Evolutionary conservation across 1,140 invertebrate species (phyloP).

Genomic region (Paracyclopina nana): DNA sequence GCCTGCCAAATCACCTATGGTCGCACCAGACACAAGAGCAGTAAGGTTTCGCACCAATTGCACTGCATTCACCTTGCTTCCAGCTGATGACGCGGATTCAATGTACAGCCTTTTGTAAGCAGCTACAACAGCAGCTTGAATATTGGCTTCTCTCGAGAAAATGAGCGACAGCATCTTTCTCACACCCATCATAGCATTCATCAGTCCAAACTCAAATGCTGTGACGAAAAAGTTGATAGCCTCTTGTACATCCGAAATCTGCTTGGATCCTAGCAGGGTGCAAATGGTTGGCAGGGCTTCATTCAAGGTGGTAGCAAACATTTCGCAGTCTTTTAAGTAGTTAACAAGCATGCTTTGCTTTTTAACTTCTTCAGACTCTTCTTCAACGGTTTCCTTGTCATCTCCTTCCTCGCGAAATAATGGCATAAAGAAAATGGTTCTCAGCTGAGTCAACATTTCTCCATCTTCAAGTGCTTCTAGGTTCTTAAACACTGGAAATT

Average conservation of each 20-base stretch:
- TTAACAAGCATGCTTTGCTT: constrained; percentile 27
- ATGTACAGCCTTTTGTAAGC: constrained; percentile 45
- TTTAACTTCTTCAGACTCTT: constrained; percentile 18
- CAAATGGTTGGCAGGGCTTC: constrained; percentile 45
- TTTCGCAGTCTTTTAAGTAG: constrained; percentile 35
- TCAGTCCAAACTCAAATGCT: constrained; percentile 27
- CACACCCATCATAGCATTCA: constrained; percentile 45
- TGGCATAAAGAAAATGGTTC: constrained; percentile 27
- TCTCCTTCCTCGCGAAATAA: constrained; percentile 24
- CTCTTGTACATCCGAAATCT: constrained; percentile 53
- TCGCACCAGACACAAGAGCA: constrained; percentile 34
- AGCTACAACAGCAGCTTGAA: constrained; percentile 37
- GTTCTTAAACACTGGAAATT: constrained; percentile 17
- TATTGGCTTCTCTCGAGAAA: constrained; percentile 41
- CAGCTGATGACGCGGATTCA: constrained; percentile 16
- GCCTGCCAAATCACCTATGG: constrained; percentile 41
- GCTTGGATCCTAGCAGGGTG: constrained; percentile 48
- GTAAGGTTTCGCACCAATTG: constrained; percentile 33
- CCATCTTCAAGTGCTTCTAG: constrained; percentile 19
- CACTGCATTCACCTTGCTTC: neutral
- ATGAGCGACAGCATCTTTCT: constrained; percentile 52
- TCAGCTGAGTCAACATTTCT: constrained; percentile 26
- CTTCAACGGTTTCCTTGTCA: constrained; percentile 9
- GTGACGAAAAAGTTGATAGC: constrained; percentile 62
- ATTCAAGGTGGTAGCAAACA: constrained; percentile 44